Percentiles rank a stretch among this genome's conserved stretches.
phyloP scores from a whole-genome alignment of 2,797 vertebrate genomes.

The Pangasius djambal region DNA sequence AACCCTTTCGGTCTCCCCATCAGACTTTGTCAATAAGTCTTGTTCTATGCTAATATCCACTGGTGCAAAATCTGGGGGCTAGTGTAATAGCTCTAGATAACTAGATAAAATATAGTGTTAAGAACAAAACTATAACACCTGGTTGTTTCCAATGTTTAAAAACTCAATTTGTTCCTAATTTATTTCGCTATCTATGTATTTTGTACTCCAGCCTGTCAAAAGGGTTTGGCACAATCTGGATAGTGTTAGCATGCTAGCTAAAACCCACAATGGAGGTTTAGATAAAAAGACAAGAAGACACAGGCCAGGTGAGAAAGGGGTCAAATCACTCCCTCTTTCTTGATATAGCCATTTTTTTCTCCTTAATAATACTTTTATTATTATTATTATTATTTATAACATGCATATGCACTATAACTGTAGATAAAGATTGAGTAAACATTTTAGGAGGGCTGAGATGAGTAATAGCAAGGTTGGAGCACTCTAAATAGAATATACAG shows the following conservation, averaged over 20 bases:
- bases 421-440: neutral
- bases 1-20: neutral
- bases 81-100: neutral
- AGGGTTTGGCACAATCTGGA: too few species aligned
- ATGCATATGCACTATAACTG: neutral
- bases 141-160: neutral
- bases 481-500: neutral
- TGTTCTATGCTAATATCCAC: neutral
- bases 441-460: neutral
- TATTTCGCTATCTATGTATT: neutral
- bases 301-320: too few species aligned
- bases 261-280: too few species aligned
- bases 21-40: neutral
- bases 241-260: neutral
- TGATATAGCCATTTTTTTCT: too few species aligned
- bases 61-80: too few species aligned
- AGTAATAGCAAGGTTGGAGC: neutral
- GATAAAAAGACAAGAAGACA: too few species aligned
- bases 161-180: neutral
- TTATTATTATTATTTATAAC: too few species aligned
- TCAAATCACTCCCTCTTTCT: too few species aligned
- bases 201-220: neutral
- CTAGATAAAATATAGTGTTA: too few species aligned
- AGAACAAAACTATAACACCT: neutral
- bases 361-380: too few species aligned